Evolutionary conservation across 2,797 vertebrate genomes (phyloP).

Genomic region (Vireo griseus): DNA sequence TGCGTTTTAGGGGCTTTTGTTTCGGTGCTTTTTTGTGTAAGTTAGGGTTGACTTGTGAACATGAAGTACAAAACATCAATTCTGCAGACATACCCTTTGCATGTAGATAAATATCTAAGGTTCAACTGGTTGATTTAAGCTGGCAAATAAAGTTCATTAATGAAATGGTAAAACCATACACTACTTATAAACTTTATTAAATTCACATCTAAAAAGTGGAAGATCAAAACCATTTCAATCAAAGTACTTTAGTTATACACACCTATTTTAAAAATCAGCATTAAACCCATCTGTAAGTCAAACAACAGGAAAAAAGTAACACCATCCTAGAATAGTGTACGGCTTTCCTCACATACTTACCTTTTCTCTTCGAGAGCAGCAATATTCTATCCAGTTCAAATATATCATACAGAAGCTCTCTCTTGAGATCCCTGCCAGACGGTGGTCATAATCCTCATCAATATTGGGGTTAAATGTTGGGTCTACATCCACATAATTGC

Average conservation of each 20-base stretch:
- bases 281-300: neutral
- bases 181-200: neutral
- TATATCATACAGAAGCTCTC: constrained; percentile 96
- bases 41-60: neutral
- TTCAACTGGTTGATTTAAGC: neutral
- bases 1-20: neutral
- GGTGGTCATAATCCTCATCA: constrained; percentile 97
- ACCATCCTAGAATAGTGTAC: neutral
- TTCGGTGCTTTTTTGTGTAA: neutral
- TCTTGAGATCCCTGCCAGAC: constrained; percentile 92
- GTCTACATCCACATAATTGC: constrained; percentile 95
- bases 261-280: neutral
- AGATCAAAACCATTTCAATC: neutral
- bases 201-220: neutral
- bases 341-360: constrained; percentile 58
- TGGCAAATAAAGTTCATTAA: neutral
- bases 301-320: neutral
- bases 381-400: constrained; percentile 97
- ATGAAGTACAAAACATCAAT: neutral
- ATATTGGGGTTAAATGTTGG: constrained; percentile 98
- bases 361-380: constrained; percentile 89
- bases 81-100: neutral
- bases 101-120: neutral
- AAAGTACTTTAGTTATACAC: neutral
- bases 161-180: neutral